phyloP scores from a whole-genome alignment of 2,113 vertebrate genomes.

The Silurus asotus region DNA sequence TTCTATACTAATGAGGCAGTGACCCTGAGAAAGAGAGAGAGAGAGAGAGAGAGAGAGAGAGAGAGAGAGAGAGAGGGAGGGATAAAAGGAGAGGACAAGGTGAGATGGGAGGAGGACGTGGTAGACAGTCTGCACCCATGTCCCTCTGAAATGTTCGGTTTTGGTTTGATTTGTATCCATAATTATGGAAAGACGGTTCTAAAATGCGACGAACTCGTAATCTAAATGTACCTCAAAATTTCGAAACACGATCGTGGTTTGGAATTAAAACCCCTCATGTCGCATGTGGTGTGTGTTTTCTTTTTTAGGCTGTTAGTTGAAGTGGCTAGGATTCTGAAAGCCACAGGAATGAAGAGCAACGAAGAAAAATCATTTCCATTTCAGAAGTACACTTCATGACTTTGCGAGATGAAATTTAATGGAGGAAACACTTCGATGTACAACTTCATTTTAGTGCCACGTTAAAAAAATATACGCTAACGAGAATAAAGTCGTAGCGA shows the following conservation, averaged over 20 bases:
- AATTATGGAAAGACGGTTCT: no score
- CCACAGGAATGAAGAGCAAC: constrained; percentile 65
- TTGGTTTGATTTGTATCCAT: constrained; percentile 25
- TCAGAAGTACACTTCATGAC: constrained; percentile 66
- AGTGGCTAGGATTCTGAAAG: constrained; percentile 48
- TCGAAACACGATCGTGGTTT: not conserved
- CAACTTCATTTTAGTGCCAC: no score
- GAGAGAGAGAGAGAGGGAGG: not conserved
- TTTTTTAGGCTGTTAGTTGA: not conserved
- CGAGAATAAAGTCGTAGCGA: no score
- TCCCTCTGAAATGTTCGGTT: constrained; percentile 14
- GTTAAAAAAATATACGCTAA: no score
- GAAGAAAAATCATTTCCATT: constrained; percentile 58
- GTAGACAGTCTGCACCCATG: no score
- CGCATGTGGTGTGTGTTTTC: not conserved
- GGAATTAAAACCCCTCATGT: not conserved
- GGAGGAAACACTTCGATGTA: no score
- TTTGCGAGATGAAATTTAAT: constrained; percentile 43
- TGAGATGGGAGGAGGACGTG: not conserved
- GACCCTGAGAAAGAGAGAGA: constrained; percentile 44
- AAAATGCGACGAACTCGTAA: not conserved
- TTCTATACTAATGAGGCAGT: constrained; percentile 31
- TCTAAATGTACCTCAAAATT: not conserved
- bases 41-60: not conserved
- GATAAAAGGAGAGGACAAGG: not conserved